Base-by-base conservation (phyloP, 2,113 vertebrate species). In the Xenopus borealis region DNA sequence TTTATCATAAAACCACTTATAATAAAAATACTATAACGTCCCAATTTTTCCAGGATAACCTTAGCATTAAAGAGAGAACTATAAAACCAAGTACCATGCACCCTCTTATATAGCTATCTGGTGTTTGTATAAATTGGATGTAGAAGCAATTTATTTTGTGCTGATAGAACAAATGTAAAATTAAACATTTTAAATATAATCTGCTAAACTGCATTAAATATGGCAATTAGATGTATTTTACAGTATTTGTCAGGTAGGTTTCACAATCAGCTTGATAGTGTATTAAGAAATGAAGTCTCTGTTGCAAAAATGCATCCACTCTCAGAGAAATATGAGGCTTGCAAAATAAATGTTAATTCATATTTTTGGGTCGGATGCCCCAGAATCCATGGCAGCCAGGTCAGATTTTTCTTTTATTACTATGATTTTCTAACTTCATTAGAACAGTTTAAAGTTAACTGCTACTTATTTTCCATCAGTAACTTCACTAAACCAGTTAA, bases 1-100 rank as follows among this genome's bases (percentile, higher is more conserved):
- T 82, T 66, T 82, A 65, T 30, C 12, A 78, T 72, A 75, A 81
- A 33, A 62, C 1, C 46, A 1, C 20, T 57, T 40, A 46, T 64
- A 70, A 59, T 71, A 64, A 79, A 75, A 84, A 74, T 10, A 40
- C 40, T 30, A 57, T 33, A 19, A 59, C 59, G 70, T 30, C 46
- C 66, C 78, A 79, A 73, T 20, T 61, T 62, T 69, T 79, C 71
- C 50, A 53, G 6, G 16, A 44, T 62, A 62, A 33, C 45, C 72
- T 50, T 65, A 69, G 72, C 59, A 40, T 85, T 57, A 79, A 12
- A 63, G 0, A 20, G 13, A 46, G n/a, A 81, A 40, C 14, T 66
- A 64, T 0, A 68, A 10, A 23, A 47, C 1, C 69, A 72, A 0
- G 59, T n/a, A 3, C 8, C 5, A 18, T 50, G 58, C 0, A 1